These are phyloP conservation scores for Pristionchus japonicus DNA, from an alignment of 2,888 invertebrate genomes.

Conservation along the genomic window DNA sequence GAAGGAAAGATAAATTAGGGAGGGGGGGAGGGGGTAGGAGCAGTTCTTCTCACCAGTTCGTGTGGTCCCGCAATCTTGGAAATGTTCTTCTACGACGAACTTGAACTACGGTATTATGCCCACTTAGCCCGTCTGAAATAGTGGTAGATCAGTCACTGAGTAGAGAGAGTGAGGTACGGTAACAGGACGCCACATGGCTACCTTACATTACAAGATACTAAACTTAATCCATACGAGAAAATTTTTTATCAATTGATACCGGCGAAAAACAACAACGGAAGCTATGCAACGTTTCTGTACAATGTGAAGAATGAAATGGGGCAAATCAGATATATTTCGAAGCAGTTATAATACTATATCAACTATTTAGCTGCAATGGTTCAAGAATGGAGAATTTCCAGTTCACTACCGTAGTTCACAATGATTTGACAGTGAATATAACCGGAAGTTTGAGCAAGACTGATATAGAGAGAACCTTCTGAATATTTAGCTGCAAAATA, in stretches of 20 bases:
- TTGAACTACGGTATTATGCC: conserved; percentile 23
- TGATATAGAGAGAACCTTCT: background rate
- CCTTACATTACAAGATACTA: background rate
- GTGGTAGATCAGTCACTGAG: background rate
- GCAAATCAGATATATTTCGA: background rate
- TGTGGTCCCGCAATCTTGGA: background rate
- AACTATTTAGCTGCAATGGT: background rate
- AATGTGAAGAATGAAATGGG: background rate
- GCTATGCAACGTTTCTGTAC: background rate
- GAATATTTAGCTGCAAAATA: background rate
- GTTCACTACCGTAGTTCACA: background rate
- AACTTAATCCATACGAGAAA: background rate
- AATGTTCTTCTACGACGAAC: background rate
- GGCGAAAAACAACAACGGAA: background rate
- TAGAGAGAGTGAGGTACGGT: background rate
- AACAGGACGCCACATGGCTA: background rate
- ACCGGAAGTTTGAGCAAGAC: background rate
- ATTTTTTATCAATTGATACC: background rate
- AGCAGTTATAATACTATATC: background rate
- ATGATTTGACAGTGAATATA: background rate
- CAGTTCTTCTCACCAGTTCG: background rate
- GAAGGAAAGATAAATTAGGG: no score
- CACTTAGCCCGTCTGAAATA: conserved; percentile 2
- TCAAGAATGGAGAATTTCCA: no score
- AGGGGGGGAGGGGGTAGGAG: no score